Percentiles rank a stretch among this genome's conserved stretches.
These are phyloP conservation scores for Carposina sasakii DNA, from an alignment of 1,140 invertebrate genomes.

Conservation along the genomic window DNA sequence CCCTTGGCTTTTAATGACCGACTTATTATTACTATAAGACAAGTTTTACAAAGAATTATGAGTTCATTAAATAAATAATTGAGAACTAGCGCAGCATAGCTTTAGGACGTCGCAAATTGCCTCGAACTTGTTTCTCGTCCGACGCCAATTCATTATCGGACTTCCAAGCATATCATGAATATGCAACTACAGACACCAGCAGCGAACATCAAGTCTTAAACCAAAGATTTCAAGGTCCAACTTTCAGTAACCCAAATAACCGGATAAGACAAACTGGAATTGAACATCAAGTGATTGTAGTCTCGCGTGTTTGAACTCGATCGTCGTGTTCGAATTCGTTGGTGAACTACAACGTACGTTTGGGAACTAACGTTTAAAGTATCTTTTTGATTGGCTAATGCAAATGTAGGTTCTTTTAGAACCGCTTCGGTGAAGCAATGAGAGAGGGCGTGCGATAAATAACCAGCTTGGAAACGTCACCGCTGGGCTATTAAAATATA, in stretches of 20 bases:
- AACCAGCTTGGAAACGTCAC: slow-evolving; percentile 67
- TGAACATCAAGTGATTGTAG: slow-evolving; percentile 69
- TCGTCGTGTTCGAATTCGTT: slow-evolving; percentile 37
- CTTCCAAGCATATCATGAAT: slow-evolving; percentile 55
- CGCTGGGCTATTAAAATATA: slow-evolving; percentile 65
- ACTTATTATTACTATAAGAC: too few relatives aligned
- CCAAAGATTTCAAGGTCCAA: slow-evolving; percentile 21
- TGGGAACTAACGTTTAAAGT: slow-evolving; percentile 34
- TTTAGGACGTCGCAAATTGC: slow-evolving; percentile 35
- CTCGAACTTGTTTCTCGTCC: slow-evolving; percentile 51
- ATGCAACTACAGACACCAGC: slow-evolving; percentile 25
- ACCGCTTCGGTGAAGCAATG: slow-evolving; percentile 52
- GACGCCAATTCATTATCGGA: slow-evolving; percentile 65
- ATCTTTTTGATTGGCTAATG: slow-evolving; percentile 22
- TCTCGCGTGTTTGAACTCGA: slow-evolving; percentile 43
- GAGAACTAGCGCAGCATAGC: slow-evolving; percentile 15
- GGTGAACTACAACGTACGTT: slow-evolving; percentile 36
- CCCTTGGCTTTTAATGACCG: too few relatives aligned
- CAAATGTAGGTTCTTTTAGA: slow-evolving; percentile 51
- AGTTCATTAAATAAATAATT: too few relatives aligned
- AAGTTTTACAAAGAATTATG: too few relatives aligned
- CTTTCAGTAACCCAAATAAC: slow-evolving; percentile 18
- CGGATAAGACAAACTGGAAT: slow-evolving; percentile 59
- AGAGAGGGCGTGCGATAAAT: slow-evolving; percentile 71
- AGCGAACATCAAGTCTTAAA: slow-evolving; percentile 21